phyloP scores from a whole-genome alignment of 2,113 vertebrate species.

The Orycteropus afer region DNA sequence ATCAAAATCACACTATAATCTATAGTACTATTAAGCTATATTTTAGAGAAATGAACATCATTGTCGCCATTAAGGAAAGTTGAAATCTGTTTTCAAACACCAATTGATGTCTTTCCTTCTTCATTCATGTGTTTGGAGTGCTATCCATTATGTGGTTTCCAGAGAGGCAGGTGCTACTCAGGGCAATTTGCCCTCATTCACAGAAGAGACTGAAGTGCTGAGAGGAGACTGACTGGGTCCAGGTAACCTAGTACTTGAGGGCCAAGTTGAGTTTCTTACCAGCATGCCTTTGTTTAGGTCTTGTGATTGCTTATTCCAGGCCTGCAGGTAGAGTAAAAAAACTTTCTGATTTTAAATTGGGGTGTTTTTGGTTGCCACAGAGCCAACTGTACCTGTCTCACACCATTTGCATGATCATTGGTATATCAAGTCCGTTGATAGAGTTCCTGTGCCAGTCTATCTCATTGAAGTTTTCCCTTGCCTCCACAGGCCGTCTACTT shows the following conservation, averaged over 20 bases:
- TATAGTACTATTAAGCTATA: not conserved
- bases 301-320: not conserved
- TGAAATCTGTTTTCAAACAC: conserved; percentile 42
- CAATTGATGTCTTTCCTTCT: conserved; percentile 53
- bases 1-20: not conserved
- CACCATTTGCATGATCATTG: no score
- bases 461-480: not conserved
- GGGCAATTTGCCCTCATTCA: not conserved
- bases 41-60: conserved; percentile 26
- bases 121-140: not conserved
- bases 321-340: not conserved
- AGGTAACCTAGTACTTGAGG: not conserved
- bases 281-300: not conserved
- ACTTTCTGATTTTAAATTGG: not conserved
- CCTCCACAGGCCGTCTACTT: not conserved
- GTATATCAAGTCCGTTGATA: not conserved
- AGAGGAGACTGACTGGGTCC: not conserved
- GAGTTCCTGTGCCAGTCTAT: not conserved
- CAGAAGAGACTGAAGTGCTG: not conserved
- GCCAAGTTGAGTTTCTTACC: not conserved
- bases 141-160: not conserved
- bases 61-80: not conserved
- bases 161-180: not conserved
- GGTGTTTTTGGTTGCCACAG: not conserved
- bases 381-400: not conserved